Evolutionary conservation across 2,888 invertebrate species (phyloP), one percentile per base, ranked within the genome.

Genomic region (Helobdella robusta): DNA sequence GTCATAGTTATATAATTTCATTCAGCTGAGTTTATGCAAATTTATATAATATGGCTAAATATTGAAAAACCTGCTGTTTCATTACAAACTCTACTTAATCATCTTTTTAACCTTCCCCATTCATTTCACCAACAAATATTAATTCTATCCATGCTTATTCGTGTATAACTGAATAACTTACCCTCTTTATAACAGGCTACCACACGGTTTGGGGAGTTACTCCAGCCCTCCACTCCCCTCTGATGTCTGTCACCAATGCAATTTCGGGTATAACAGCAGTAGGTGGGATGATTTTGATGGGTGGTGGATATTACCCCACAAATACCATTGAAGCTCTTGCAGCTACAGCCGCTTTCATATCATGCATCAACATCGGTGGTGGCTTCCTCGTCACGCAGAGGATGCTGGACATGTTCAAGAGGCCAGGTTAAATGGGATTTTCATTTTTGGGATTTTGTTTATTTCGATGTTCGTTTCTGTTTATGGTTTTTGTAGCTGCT

Each of bases 131-230:
- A n/a, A n/a, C n/a, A n/a, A n/a, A n/a, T n/a, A n/a, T n/a, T n/a
- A n/a, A n/a, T n/a, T n/a, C n/a, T n/a, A n/a, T n/a, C n/a, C n/a
- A n/a, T n/a, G n/a, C n/a, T n/a, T n/a, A n/a, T n/a, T n/a, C n/a
- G n/a, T n/a, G n/a, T n/a, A n/a, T n/a, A n/a, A n/a, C n/a, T n/a
- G n/a, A n/a, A n/a, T n/a, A n/a, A n/a, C n/a, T n/a, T n/a, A n/a
- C n/a, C n/a, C n/a, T n/a, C n/a, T n/a, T n/a, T n/a, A n/a, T n/a
- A n/a, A n/a, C n/a, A 82, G 82, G 85, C 44, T 91, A 90, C 80
- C 89, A 91, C 81, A 90, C 90, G 1, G 91, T 91, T 18, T 91
- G 91, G 91, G 89, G 89, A 60, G 91, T 91, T 23, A 89, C 89
- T 20, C 91, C 91, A 11, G 89, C 91, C 35, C 84, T 91, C 28